Evolutionary conservation across 2,888 invertebrate species (phyloP), one percentile per base, ranked within the genome.

Genomic region (Chrysomela aeneicollis): DNA sequence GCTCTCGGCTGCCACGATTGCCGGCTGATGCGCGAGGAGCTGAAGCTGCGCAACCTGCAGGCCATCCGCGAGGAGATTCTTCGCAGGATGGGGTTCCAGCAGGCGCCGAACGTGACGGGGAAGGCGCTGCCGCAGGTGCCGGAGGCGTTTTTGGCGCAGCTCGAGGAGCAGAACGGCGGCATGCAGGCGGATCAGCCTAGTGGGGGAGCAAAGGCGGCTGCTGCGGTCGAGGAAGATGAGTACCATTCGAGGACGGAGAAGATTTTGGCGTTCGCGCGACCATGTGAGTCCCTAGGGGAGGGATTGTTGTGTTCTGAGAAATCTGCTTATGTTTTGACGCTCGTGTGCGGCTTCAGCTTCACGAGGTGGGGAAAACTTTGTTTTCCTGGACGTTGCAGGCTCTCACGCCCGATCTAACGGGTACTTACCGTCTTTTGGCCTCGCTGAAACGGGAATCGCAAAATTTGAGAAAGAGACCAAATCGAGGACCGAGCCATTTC

Each of bases 161-260:
- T 82, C 22, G 81, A 83, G 17, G 74, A 73, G 22, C 79, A 79
- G 26, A 73, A 77, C 57, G 76, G 74, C 32, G 74, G 76, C 15
- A 85, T 85, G 84, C 84, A 84, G 71, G 81, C 81, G 58, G 85
- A 85, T 71, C 80, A 84, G 70, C 83, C 84, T 2, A 70, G 74
- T 17, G 80, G 75, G 68, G 77, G 77, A 59, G 73, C 83, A n/a
- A n/a, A n/a, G 80, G 79, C 85, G 80, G 80, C 83, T 81, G 81
- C 83, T 82, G 79, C 86, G 82, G 83, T 85, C 82, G 81, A 87
- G 81, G 83, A 89, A 81, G 85, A 87, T 70, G 90, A 90, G 77
- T 89, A 90, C 80, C 89, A 87, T 83, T 87, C 88, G 73, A 87
- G 87, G 77, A 89, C 90, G 67, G 87, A 90, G 80, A 88, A 87